phyloP scores from a whole-genome alignment of 2,797 vertebrate species.

The Amniataba percoides region DNA sequence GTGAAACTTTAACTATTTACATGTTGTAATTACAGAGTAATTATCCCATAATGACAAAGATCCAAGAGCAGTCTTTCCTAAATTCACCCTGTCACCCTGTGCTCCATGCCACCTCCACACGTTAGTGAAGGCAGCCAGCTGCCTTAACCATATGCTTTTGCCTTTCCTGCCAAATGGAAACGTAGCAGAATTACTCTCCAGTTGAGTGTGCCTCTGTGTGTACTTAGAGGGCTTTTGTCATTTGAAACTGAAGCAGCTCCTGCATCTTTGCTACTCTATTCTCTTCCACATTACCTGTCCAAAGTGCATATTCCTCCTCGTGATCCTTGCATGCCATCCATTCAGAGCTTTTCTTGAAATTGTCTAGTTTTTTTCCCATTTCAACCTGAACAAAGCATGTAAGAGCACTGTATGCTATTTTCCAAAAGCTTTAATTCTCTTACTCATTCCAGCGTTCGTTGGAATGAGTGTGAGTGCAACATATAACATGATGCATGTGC shows the following conservation, averaged over 20 bases:
- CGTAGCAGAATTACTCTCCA: constrained; percentile 40
- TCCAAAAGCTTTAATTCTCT: constrained; percentile 12
- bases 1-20: constrained; percentile 22
- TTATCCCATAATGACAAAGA: constrained; percentile 41
- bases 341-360: constrained; percentile 25
- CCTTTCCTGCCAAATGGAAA: constrained; percentile 40
- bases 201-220: constrained; percentile 26
- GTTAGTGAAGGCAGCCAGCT: constrained; percentile 61
- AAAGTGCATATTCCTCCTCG: constrained; percentile 38
- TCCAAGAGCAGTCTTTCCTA: constrained; percentile 28
- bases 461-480: no score
- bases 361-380: neutral
- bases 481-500: constrained; percentile 33
- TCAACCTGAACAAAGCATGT: neutral
- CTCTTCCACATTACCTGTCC: constrained; percentile 40
- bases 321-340: constrained; percentile 21
- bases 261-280: constrained; percentile 27
- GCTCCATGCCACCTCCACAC: constrained; percentile 46
- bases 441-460: constrained; percentile 15
- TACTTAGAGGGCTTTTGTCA: constrained; percentile 35
- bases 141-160: constrained; percentile 51
- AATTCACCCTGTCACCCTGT: constrained; percentile 42
- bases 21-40: constrained; percentile 31
- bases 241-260: constrained; percentile 51
- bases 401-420: neutral